Evolutionary conservation across 1,140 invertebrate species (phyloP), one percentile per base, ranked within the genome.

Genomic region (Papilio aristodemus): DNA sequence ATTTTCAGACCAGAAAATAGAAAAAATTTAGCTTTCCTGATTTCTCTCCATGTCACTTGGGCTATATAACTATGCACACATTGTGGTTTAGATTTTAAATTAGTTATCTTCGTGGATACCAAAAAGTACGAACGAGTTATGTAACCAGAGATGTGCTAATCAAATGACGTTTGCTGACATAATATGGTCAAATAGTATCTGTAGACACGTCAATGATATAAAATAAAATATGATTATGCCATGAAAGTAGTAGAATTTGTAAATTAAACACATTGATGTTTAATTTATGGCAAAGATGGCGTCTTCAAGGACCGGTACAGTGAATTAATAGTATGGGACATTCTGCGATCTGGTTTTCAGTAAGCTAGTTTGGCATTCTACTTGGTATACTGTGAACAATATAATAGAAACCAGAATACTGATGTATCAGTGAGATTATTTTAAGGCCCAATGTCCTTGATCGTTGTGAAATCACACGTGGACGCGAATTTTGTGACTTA

Each of bases 271-370:
- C 8, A 54, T 54, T 11, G 17, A 54, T 17, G 22, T 0, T 1
- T 54, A 22, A 54, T 22, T 54, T 54, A 54, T 54, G 11, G 7
- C 10, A 19, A 22, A 54, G 27, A 32, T 22, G 4, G 9, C 19
- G 9, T 22, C 17, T 54, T 25, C 19, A 11, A 25, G 19, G 46
- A 54, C 46, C 46, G 46, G 46, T 54, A 54, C 22, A 11, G 17
- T 54, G 46, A 54, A 54, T 32, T 32, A 32, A 32, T 25, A 54
- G 19, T 25, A 54, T 54, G 46, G 46, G 46, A 54, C 46, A 54
- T 54, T 54, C 19, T 43, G 41, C 41, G 41, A 43, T 43, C 41
- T 43, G 41, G 41, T 43, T 43, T 11, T 1, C 11, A 9, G 46
- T 54, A 54, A 54, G 46, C 46, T 2, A 22, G 27, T 32, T 32